Percentiles rank a stretch among this genome's conserved stretches.
These are phyloP conservation scores for Aproaerema taeniolella DNA, from an alignment of 2,888 invertebrate genomes.

Conservation along the genomic window DNA sequence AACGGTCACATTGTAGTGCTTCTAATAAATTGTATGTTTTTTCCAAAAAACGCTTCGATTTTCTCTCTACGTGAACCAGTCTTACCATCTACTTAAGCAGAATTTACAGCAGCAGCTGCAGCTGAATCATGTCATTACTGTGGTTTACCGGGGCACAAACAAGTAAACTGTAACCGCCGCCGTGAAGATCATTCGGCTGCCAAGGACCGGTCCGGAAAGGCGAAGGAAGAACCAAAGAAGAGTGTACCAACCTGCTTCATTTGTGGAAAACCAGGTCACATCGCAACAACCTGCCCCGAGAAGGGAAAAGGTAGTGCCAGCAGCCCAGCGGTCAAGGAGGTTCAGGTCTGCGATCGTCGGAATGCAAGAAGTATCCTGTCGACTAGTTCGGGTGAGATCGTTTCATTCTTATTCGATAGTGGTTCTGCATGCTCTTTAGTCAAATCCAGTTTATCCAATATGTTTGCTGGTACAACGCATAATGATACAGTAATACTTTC, in stretches of 20 bases:
- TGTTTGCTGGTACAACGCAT: conserved; percentile 1
- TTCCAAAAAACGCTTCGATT: no score
- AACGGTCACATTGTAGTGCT: no score
- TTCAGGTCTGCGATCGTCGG: conserved; percentile 3
- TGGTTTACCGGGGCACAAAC: conserved; percentile 10
- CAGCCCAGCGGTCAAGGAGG: background rate
- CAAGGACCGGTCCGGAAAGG: background rate
- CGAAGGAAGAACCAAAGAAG: background rate
- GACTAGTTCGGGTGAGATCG: conserved; percentile 21
- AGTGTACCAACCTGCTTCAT: background rate
- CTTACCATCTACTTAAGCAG: no score
- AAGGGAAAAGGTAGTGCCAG: conserved; percentile 2
- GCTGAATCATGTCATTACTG: conserved; percentile 13
- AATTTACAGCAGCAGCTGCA: background rate
- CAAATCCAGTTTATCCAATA: conserved; percentile 16
- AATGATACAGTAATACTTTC: conserved; percentile 16
- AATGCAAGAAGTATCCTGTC: conserved; percentile 10
- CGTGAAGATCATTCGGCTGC: background rate
- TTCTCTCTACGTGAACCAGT: no score
- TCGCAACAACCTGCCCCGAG: conserved; percentile 9
- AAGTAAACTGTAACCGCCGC: background rate
- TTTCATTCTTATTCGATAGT: conserved; percentile 23
- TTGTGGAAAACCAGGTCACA: conserved; percentile 16
- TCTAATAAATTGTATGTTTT: no score
- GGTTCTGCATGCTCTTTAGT: conserved; percentile 25